Evolutionary conservation across 2,113 vertebrate species (phyloP).

Genomic region (Pica pica): DNA sequence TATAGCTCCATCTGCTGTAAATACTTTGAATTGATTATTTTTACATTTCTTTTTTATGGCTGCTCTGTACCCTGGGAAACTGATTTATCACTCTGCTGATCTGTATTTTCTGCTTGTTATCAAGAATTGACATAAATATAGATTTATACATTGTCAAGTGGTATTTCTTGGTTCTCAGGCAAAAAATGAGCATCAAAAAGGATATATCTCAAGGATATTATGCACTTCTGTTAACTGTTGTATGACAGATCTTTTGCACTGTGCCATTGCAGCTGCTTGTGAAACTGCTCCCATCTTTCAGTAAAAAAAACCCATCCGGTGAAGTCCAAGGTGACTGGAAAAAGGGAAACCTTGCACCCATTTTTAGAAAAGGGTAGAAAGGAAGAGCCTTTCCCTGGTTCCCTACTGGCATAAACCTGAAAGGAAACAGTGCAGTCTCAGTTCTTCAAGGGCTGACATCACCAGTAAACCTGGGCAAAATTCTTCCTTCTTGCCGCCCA

Average conservation of each 20-base stretch:
- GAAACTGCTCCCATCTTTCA: not conserved
- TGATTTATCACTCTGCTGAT: not conserved
- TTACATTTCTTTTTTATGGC: not conserved
- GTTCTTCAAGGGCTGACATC: not conserved
- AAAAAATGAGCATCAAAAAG: not conserved
- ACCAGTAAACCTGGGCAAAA: not conserved
- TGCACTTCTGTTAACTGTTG: not conserved
- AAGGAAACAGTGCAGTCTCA: not conserved
- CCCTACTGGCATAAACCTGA: not conserved
- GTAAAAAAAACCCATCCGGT: rapidly evolving
- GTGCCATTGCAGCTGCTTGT: not conserved
- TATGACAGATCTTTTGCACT: not conserved
- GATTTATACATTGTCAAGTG: not conserved
- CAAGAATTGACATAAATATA: not conserved
- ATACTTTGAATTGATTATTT: constrained; percentile 23
- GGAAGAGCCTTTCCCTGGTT: not conserved
- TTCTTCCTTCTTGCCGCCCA: not conserved
- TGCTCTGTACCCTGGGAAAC: not conserved
- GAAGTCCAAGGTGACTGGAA: not conserved
- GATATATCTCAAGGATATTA: not conserved
- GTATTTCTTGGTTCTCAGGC: not conserved
- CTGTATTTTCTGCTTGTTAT: not conserved
- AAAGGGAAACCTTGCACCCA: not conserved
- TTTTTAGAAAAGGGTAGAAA: not conserved
- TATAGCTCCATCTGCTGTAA: constrained; percentile 68